These are phyloP conservation scores for Dioctria linearis DNA, from an alignment of 2,888 invertebrate genomes.

Conservation along the genomic window DNA sequence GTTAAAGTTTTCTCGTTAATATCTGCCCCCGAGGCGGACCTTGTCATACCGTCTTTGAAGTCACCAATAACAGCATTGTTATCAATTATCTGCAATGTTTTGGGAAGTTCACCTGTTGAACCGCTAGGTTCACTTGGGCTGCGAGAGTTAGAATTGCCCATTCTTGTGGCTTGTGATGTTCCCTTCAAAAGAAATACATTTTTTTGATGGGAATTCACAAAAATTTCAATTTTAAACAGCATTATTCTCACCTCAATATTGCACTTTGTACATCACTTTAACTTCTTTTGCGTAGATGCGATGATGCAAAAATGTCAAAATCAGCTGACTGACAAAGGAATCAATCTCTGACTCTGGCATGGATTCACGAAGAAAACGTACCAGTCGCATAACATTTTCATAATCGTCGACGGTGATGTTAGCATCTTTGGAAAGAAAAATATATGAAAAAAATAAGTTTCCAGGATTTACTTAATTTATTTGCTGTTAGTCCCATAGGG, in stretches of 20 bases:
- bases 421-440: too few species aligned
- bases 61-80: background rate
- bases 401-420: too few species aligned
- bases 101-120: background rate
- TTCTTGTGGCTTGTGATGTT: background rate
- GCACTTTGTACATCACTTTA: constrained; percentile 36
- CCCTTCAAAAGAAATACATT: background rate
- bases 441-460: too few species aligned
- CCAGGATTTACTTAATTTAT: too few species aligned
- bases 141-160: constrained; percentile 38
- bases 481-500: too few species aligned
- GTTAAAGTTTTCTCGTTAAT: constrained; percentile 76
- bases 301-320: constrained; percentile 22
- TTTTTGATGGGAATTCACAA: background rate
- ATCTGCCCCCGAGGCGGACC: constrained; percentile 79
- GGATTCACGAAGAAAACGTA: too few species aligned
- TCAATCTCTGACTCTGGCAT: too few species aligned
- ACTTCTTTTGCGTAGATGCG: constrained; percentile 22
- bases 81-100: background rate
- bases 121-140: constrained; percentile 7
- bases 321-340: constrained; percentile 13
- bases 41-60: constrained; percentile 71
- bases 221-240: background rate
- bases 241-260: background rate
- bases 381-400: too few species aligned